phyloP scores from a whole-genome alignment of 2,113 vertebrate genomes.

The Gyps fulvus region DNA sequence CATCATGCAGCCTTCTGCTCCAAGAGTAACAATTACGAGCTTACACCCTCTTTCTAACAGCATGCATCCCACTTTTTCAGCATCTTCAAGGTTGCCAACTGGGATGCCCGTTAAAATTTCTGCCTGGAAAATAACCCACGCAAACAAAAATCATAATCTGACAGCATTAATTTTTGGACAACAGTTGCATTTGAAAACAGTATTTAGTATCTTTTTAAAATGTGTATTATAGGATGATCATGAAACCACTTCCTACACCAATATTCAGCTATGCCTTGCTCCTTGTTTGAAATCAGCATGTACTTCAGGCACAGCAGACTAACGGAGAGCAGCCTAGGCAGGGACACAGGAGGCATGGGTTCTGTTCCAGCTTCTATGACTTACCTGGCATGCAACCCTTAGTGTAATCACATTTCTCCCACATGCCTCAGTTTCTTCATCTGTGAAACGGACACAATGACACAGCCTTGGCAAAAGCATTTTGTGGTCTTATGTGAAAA shows the following conservation, averaged over 20 bases:
- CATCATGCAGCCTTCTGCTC: constrained; percentile 88
- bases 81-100: constrained; percentile 78
- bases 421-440: not conserved
- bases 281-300: not conserved
- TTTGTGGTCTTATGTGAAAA: not conserved
- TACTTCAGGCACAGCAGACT: not conserved
- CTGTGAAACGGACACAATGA: not conserved
- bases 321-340: not conserved
- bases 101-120: constrained; percentile 85
- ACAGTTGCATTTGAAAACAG: constrained; percentile 4
- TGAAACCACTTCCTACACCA: constrained; percentile 12
- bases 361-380: not conserved
- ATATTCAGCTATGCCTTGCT: not conserved
- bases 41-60: constrained; percentile 85
- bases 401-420: constrained; percentile 5
- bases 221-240: not conserved
- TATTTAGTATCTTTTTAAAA: not conserved
- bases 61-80: constrained; percentile 72
- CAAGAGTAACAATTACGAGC: constrained; percentile 85
- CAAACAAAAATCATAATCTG: constrained; percentile 37
- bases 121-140: constrained; percentile 77
- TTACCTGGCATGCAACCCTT: not conserved
- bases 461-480: not conserved
- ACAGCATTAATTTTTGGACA: constrained; percentile 38
- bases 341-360: not conserved